Percentiles rank a stretch among this genome's conserved stretches.
These are phyloP conservation scores for Hyles lineata DNA, from an alignment of 2,888 invertebrate genomes.

Conservation along the genomic window DNA sequence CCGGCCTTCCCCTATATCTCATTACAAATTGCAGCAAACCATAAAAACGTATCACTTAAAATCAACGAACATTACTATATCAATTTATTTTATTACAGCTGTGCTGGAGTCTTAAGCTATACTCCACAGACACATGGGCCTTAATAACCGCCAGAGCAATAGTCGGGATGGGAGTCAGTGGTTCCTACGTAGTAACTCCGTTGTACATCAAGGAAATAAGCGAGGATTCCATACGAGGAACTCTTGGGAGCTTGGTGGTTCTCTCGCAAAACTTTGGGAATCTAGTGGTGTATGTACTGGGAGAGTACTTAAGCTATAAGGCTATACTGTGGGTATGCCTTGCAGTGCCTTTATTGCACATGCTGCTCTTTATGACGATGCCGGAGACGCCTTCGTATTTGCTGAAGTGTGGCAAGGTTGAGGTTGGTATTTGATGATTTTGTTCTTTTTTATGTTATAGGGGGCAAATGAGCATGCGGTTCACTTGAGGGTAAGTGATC, in stretches of 20 bases:
- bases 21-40: no score
- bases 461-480: no score
- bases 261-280: conserved; percentile 77
- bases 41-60: background rate
- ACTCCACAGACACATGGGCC: conserved; percentile 76
- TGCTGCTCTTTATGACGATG: conserved; percentile 72
- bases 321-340: conserved; percentile 73
- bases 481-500: no score
- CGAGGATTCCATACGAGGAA: conserved; percentile 75
- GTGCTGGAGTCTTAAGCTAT: conserved; percentile 74
- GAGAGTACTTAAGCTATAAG: conserved; percentile 74
- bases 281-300: conserved; percentile 69
- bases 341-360: conserved; percentile 70
- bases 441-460: background rate
- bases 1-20: no score
- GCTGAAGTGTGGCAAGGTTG: conserved; percentile 72
- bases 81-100: conserved; percentile 51
- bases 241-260: conserved; percentile 72
- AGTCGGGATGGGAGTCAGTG: conserved; percentile 73
- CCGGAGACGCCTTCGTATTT: conserved; percentile 78
- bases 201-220: conserved; percentile 80
- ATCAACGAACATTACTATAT: background rate
- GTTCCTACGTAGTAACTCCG: conserved; percentile 77
- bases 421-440: conserved; percentile 56
- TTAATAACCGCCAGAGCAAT: conserved; percentile 74